Evolutionary conservation across 2,888 invertebrate genomes (phyloP), one percentile per base, ranked within the genome.

Genomic region (Tiliacea aurago): DNA sequence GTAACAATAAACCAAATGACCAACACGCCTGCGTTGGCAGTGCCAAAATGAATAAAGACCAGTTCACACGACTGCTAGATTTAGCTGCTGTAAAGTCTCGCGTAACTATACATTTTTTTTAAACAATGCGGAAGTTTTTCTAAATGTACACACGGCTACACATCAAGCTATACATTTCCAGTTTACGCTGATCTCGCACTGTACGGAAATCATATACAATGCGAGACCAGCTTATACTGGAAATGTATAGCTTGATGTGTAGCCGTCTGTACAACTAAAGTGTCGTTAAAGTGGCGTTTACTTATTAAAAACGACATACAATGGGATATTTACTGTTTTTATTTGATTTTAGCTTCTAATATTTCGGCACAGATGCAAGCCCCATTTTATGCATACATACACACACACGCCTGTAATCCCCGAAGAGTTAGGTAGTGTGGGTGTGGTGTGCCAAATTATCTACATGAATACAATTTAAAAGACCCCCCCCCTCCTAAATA

Each of bases 1-100:
- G 61, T 56, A 56, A 78, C 59, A 74, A 80, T 70, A 81, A 68
- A 69, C 72, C n/a, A 41, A 72, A 71, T 59, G 56, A 53, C 72
- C 49, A 47, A 58, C 37, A 67, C 84, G 51, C 81, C 73, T 65
- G 73, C 77, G 20, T 47, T 1, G 11, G 18, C 11, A 13, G 62
- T 68, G 70, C 61, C 64, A 76, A 74, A 73, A 66, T 49, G 18
- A 56, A 67, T 75, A 68, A 81, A 75, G 70, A 62, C 61, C 43
- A 18, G 13, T 33, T 68, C 70, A 71, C 75, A 81, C 68, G 56
- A 58, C 53, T 64, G 20, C 23, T 81, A 55, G 28, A 70, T 75
- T 69, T 55, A 62, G 58, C 68, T 62, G 63, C 41, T 47, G 45
- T 67, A 13, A 23, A 47, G 15, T 51, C 63, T 23, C 49, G 33